Evolutionary conservation across 2,113 vertebrate genomes (phyloP).

Genomic region (Corydoras maculifer): DNA sequence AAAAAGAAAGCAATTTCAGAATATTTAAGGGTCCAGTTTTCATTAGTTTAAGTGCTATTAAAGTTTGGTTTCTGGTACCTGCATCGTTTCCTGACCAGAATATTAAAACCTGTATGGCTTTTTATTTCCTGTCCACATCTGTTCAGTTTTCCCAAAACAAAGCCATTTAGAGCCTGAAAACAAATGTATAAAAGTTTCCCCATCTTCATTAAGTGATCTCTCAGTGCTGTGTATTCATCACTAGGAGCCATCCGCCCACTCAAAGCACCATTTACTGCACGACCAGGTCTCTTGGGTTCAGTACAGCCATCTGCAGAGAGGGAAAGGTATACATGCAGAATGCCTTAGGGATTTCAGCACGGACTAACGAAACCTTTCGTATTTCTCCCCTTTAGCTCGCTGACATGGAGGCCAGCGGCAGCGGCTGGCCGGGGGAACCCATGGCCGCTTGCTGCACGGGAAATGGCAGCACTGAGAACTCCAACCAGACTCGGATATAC

Average conservation of each 20-base stretch:
- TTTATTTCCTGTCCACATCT: too few species aligned
- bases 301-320: slow-evolving; percentile 23
- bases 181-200: too few species aligned
- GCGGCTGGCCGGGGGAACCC: slow-evolving; percentile 49
- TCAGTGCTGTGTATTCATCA: background rate
- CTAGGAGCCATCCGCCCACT: slow-evolving; percentile 8
- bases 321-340: background rate
- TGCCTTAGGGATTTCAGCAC: background rate
- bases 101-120: too few species aligned
- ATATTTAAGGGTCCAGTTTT: too few species aligned
- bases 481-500: slow-evolving; percentile 46
- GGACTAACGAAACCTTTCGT: too few species aligned
- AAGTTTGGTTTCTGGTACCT: too few species aligned
- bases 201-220: slow-evolving; percentile 1
- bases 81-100: too few species aligned
- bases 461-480: slow-evolving; percentile 34
- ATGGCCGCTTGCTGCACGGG: slow-evolving; percentile 31
- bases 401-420: slow-evolving; percentile 58
- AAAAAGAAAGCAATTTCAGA: too few species aligned
- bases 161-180: too few species aligned
- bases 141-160: too few species aligned
- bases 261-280: background rate
- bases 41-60: too few species aligned
- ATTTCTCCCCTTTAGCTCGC: too few species aligned
- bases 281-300: slow-evolving; percentile 6